These are phyloP conservation scores for Scomber japonicus DNA, from an alignment of 2,113 vertebrate genomes.

Conservation along the genomic window DNA sequence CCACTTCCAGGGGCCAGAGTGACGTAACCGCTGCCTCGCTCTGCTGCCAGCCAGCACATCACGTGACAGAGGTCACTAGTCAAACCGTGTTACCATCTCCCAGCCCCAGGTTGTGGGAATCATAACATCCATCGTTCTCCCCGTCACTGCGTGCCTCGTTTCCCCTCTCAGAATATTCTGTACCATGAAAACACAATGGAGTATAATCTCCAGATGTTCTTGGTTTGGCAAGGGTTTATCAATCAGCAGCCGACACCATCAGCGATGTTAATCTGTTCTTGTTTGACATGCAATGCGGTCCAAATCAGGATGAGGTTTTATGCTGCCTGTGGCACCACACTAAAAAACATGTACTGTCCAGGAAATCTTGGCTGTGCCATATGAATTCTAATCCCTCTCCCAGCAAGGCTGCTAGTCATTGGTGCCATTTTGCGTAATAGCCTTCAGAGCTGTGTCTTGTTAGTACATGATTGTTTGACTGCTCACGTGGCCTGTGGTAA, in stretches of 20 bases:
- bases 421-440: slow-evolving; percentile 55
- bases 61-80: slow-evolving; percentile 72
- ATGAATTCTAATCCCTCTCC: slow-evolving; percentile 42
- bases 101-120: slow-evolving; percentile 56
- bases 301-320: slow-evolving; percentile 44
- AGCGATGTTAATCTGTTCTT: slow-evolving; percentile 56
- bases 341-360: slow-evolving; percentile 42
- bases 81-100: slow-evolving; percentile 68
- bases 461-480: slow-evolving; percentile 40
- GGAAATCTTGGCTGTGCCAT: slow-evolving; percentile 48
- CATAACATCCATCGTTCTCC: slow-evolving; percentile 45
- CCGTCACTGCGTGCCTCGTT: slow-evolving; percentile 4
- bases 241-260: slow-evolving; percentile 34
- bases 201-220: slow-evolving; percentile 63
- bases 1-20: slow-evolving; percentile 65
- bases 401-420: slow-evolving; percentile 25
- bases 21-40: slow-evolving; percentile 68
- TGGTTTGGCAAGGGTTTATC: slow-evolving; percentile 50
- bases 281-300: slow-evolving; percentile 26
- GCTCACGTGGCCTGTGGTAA: slow-evolving; percentile 28
- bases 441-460: slow-evolving; percentile 42
- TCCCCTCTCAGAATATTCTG: slow-evolving; percentile 7
- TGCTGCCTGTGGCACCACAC: slow-evolving; percentile 7
- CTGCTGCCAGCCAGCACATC: slow-evolving; percentile 61
- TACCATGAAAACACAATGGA: slow-evolving; percentile 41